Evolutionary conservation across 2,888 invertebrate species (phyloP), one percentile per base, ranked within the genome.

Genomic region (Chaitophorus viminalis): DNA sequence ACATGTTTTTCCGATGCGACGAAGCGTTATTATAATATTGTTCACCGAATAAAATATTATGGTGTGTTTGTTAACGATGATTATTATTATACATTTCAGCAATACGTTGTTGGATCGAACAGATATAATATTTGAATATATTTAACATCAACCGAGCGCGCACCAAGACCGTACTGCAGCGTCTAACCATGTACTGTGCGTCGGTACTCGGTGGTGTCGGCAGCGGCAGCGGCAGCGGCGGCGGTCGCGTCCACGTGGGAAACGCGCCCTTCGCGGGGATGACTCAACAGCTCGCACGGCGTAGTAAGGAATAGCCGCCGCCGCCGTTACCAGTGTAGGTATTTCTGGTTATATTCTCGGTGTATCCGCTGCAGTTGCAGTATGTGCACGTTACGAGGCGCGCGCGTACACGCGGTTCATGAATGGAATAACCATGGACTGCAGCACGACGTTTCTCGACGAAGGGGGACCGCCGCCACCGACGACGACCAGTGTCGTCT

Each of bases 241-340:
- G 46, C 39, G 60, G 54, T 18, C 29, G 25, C 39, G 81, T 18
- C 84, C 84, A 84, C 84, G 84, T 84, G 85, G 86, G 84, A 89
- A 77, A 87, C 78, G 86, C 86, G 86, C 86, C 79, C 86, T 86
- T 86, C 39, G 72, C 39, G 72, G 84, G 76, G 82, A 76, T 81
- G 88, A 76, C 65, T 65, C 74, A 86, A 65, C 81, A 52, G 85
- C 83, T 52, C 18, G 65, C 3, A 3, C 70, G 70, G 31, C 70
- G 70, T 29, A 70, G 31, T 70, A n/a, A 46, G 29, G 9, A n/a
- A 14, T 31, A 21, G 18, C 33, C 46, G 46, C n/a, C 31, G 77
- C n/a, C 54, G 77, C 29, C 25, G 52, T 33, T 25, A 70, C 81
- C 81, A 76, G 75, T 84, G 84, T 84, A 65, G 84, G 75, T 76